phyloP scores from a whole-genome alignment of 2,888 invertebrate species.

The Parnassius mnemosyne region DNA sequence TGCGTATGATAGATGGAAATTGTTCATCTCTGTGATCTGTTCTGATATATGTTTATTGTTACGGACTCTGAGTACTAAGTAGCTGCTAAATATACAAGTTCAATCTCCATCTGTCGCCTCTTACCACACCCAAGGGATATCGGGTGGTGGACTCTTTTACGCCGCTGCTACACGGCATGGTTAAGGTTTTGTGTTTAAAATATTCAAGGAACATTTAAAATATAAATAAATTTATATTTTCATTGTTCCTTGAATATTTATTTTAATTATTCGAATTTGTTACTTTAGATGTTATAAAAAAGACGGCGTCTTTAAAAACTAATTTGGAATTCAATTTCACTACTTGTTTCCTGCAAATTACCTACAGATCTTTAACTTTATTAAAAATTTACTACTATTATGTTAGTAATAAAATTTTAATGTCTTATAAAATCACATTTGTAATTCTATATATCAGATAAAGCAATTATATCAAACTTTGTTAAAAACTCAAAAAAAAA shows the following conservation, averaged over 20 bases:
- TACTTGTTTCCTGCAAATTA: conserved; percentile 19
- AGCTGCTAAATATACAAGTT: conserved; percentile 1
- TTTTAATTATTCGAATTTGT: neutral
- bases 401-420: conserved; percentile 6
- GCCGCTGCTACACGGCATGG: no score
- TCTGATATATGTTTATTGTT: conserved; percentile 10
- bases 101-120: no score
- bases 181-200: no score
- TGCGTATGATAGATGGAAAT: conserved; percentile 65
- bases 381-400: neutral
- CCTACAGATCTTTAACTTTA: conserved; percentile 3
- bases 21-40: conserved; percentile 19
- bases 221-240: no score
- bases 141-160: no score
- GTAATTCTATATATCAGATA: conserved; percentile 19
- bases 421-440: conserved; percentile 8
- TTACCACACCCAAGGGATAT: no score
- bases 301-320: conserved; percentile 17
- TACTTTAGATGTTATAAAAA: conserved; percentile 9
- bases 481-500: conserved; percentile 12
- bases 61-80: conserved; percentile 7
- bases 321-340: conserved; percentile 10
- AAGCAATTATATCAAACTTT: conserved; percentile 18
- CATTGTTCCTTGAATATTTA: no score
- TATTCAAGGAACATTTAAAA: no score